Conservation (phyloP, 92 coral and sea anemone species). For the Diadumene lineata region DNA sequence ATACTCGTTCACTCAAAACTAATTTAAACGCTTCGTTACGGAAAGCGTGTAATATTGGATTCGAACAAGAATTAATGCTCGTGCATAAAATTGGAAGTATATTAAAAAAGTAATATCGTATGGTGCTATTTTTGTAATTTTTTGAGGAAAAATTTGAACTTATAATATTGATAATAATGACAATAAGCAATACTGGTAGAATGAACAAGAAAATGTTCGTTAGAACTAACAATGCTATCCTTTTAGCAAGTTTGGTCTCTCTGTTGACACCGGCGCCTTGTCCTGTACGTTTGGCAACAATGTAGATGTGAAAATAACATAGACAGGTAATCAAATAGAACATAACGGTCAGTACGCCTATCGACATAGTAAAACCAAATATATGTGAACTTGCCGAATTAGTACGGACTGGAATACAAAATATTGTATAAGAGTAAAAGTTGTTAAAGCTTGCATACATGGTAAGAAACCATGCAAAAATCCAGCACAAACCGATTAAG, state of each 20-base stretch:
- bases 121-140: slow-evolving; percentile 10
- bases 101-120: slow-evolving; percentile 9
- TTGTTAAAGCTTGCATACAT: slow-evolving; percentile 16
- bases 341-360: slow-evolving; percentile 5
- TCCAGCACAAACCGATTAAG: slow-evolving; percentile 1
- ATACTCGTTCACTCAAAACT: slow-evolving; percentile 4
- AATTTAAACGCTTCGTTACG: slow-evolving; percentile 28
- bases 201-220: slow-evolving; percentile 35
- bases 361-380: slow-evolving; percentile 9
- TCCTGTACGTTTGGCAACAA: slow-evolving; percentile 22
- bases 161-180: too few relatives aligned
- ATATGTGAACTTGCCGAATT: not conserved
- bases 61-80: slow-evolving; percentile 40
- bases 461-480: slow-evolving; percentile 15
- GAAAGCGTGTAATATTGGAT: slow-evolving; percentile 48
- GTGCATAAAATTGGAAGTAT: slow-evolving; percentile 27
- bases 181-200: slow-evolving; percentile 22
- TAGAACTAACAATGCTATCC: slow-evolving; percentile 34
- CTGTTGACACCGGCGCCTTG: slow-evolving; percentile 18
- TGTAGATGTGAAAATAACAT: slow-evolving; percentile 35
- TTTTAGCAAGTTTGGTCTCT: slow-evolving; percentile 36
- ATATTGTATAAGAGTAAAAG: slow-evolving; percentile 4
- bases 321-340: slow-evolving; percentile 15
- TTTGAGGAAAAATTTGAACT: slow-evolving; percentile 7
- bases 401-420: slow-evolving; percentile 17